Evolutionary conservation across 1,140 invertebrate genomes (phyloP).

Genomic region (Ctenoplectra terminalis): DNA sequence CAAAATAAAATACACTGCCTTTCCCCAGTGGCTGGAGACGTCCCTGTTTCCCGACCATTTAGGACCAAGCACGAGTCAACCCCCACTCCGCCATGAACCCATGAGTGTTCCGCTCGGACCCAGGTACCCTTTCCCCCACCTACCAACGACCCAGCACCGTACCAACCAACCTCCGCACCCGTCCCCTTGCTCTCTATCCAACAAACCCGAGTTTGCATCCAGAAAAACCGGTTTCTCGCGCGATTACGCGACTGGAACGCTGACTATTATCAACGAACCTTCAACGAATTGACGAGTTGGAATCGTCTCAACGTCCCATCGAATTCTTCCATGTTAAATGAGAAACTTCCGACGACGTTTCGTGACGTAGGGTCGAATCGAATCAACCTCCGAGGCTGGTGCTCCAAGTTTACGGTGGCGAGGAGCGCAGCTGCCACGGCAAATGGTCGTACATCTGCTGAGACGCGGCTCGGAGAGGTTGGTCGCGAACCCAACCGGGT

Average conservation of each 20-base stretch:
- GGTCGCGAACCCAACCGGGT: conserved; percentile 2
- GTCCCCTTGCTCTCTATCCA: neutral
- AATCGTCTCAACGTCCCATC: neutral
- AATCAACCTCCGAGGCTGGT: conserved; percentile 47
- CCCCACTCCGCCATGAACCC: conserved; percentile 22
- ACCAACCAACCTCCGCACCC: conserved; percentile 8
- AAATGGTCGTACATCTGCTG: conserved; percentile 81
- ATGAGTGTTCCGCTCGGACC: conserved; percentile 35
- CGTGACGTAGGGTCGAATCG: neutral
- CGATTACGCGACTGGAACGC: conserved; percentile 30
- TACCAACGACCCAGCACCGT: neutral
- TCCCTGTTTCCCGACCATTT: neutral
- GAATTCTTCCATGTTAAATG: too few species aligned
- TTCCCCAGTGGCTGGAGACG: neutral
- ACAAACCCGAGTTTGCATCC: conserved; percentile 1
- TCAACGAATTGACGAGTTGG: neutral
- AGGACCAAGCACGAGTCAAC: conserved; percentile 23
- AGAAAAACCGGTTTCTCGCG: conserved; percentile 55
- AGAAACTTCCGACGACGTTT: too few species aligned
- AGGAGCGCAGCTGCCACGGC: conserved; percentile 77
- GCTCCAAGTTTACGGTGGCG: conserved; percentile 57
- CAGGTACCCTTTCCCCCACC: conserved; percentile 51
- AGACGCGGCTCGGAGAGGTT: conserved; percentile 63
- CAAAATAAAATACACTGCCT: too few species aligned
- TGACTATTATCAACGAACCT: neutral